Evolutionary conservation across 1,140 invertebrate species (phyloP), one percentile per base, ranked within the genome.

Genomic region (Neodiprion fabricii): DNA sequence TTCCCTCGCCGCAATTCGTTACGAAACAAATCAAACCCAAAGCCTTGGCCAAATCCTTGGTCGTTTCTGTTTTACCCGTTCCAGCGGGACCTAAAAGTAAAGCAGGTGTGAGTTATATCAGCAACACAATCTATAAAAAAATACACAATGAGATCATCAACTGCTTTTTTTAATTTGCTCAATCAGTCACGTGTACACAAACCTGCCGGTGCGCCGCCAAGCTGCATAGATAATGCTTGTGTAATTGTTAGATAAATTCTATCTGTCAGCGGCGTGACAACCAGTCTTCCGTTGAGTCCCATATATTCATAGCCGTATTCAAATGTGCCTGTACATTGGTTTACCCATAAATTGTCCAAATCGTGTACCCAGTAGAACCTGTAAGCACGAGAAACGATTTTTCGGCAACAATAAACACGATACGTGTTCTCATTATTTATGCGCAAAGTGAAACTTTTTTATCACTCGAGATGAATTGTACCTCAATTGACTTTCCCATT

Each of bases 281-380:
- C 96, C 66, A 98, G 88, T 74, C 96, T 91, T 1, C 95, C 96
- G 87, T 97, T 97, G 1, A 97, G 87, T 0, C 97, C 97, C 96
- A 97, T 97, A 82, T 97, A 98, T 84, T 98, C 96, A 81, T 97
- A 98, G 14, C 96, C 96, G 82, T 97, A 98, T 73, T 96, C 93
- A 84, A 98, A 97, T 40, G 89, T 85, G 50, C 95, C 96, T 0
- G 94, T 95, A 83, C 96, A 98, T 81, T 98, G 96, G 68, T 92
- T 89, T 9, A 97, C 92, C 83, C 93, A 91, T 7, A 97, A 84
- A 79, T 96, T 95, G 84, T 97, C 96, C 48, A 93, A 88, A 76
- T 93, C 90, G 82, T 94, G 95, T 3, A 94, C 87, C 96, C 96
- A 98, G 84, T 97, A 98, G 88, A 97, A 98, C 77, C 96, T 89